Percentiles rank a stretch among this genome's conserved stretches.
Evolutionary conservation across 2,888 invertebrate species (phyloP).

Genomic region (Scrobipalpa costella): DNA sequence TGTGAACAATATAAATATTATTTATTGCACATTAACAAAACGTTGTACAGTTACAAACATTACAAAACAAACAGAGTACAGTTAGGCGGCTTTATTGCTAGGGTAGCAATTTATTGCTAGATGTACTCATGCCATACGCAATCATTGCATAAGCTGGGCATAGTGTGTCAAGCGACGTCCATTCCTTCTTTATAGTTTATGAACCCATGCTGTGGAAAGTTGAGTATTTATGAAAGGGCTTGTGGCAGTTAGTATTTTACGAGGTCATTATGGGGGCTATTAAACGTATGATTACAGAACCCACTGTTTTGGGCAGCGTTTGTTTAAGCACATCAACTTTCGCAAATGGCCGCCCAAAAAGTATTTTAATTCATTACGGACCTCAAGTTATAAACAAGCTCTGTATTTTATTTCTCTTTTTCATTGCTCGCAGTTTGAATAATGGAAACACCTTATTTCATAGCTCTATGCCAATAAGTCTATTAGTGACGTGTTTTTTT

Average conservation of each 20-base stretch:
- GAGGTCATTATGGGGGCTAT: conserved; percentile 75
- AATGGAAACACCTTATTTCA: too few relatives aligned
- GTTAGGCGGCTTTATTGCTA: too few relatives aligned
- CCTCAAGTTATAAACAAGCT: conserved; percentile 56
- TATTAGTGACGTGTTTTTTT: too few relatives aligned
- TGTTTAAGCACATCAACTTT: conserved; percentile 76
- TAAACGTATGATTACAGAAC: conserved; percentile 74
- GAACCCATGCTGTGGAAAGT: conserved; percentile 46
- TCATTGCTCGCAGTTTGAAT: too few relatives aligned
- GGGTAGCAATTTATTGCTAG: too few relatives aligned
- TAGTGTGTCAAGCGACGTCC: neutral
- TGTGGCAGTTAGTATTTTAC: conserved; percentile 71
- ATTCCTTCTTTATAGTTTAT: neutral
- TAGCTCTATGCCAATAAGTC: too few relatives aligned
- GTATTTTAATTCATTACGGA: conserved; percentile 65
- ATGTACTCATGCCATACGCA: too few relatives aligned
- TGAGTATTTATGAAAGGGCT: conserved; percentile 70
- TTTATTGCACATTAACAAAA: too few relatives aligned
- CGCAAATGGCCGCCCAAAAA: conserved; percentile 64
- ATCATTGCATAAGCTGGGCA: too few relatives aligned
- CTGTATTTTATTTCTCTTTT: conserved; percentile 43
- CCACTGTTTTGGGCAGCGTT: conserved; percentile 69
- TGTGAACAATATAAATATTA: too few relatives aligned
- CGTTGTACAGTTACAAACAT: too few relatives aligned
- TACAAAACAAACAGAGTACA: too few relatives aligned